Evolutionary conservation across 2,888 invertebrate species (phyloP), one percentile per base, ranked within the genome.

Genomic region (Sclerodermus sp.): DNA sequence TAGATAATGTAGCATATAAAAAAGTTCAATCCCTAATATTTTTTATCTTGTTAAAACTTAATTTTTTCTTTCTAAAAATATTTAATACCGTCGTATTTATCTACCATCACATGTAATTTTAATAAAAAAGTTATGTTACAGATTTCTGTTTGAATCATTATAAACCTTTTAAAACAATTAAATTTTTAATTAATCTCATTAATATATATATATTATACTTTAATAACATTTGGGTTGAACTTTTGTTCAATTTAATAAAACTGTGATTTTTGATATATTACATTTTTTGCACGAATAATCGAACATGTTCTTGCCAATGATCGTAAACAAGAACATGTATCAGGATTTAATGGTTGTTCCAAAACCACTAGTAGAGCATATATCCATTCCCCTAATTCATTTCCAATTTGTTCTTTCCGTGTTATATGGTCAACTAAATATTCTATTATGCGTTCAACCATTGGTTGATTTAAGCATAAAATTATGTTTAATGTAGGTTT

Each of bases 321-420:
- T 58, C 90, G 82, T 42, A 90, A 71, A 51, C 84, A 80, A 36
- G 85, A 83, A 68, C 83, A 85, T n/a, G 84, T 83, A 52, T 88
- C 87, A 1, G 89, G 87, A 39, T 84, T 79, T 8, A 90, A 75
- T 0, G 90, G 90, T 53, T 84, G 82, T 67, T 87, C 85, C 31
- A 87, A 74, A 55, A 84, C 83, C 5, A 84, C 82, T 42, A 90
- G 70, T 42, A 89, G 77, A 0, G 88, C 83, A 78, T 87, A 90
- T 17, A 90, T 80, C 90, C 90, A 90, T 69, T 81, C 81, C 17
- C 88, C 88, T 60, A 83, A 73, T 47, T 77, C 67, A n/a, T 79
- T 70, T 29, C 79, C 66, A 53, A 85, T 79, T 13, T 74, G 77
- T 29, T 71, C 70, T 48, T 77, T 68, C 13, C 71, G 74, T 51